A percentile compares a stretch with the other conserved stretches of the same genome.
Conservation (phyloP, 2,888 invertebrate species). For the Himalopsyche kuldschensis region DNA sequence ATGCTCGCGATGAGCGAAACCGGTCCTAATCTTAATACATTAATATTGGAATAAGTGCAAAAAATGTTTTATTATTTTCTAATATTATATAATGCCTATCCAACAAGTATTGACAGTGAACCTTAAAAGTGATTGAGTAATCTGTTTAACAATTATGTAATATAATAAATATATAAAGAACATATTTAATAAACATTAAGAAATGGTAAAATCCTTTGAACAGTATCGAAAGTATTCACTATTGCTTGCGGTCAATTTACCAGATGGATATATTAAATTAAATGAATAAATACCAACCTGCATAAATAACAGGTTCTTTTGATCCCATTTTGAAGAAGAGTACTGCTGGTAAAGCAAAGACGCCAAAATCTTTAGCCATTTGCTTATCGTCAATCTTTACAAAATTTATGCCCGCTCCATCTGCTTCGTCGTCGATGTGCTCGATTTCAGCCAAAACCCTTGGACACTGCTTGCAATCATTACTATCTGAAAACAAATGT, state of each 20-base stretch:
- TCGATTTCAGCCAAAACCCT: slow-evolving; percentile 85
- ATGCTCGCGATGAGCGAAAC: no score
- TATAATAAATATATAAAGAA: no score
- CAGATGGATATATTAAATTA: background rate
- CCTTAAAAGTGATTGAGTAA: no score
- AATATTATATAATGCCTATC: no score
- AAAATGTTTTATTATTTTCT: no score
- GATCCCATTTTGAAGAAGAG: slow-evolving; percentile 86
- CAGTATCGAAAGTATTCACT: background rate
- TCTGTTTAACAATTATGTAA: no score
- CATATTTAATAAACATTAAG: no score
- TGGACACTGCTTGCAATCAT: slow-evolving; percentile 92
- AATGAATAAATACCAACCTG: slow-evolving; percentile 59
- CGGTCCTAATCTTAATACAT: no score
- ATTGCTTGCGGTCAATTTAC: background rate
- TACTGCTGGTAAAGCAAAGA: slow-evolving; percentile 87
- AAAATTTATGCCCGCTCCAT: slow-evolving; percentile 86
- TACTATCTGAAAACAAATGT: slow-evolving; percentile 74
- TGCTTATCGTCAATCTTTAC: slow-evolving; percentile 88
- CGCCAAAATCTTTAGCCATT: slow-evolving; percentile 84
- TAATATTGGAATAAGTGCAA: no score
- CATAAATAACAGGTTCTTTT: slow-evolving; percentile 89
- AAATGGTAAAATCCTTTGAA: background rate
- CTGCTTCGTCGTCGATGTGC: slow-evolving; percentile 92
- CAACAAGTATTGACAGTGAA: no score